Conservation (phyloP, 1,140 invertebrate species). For the Drosophila sproati region DNA sequence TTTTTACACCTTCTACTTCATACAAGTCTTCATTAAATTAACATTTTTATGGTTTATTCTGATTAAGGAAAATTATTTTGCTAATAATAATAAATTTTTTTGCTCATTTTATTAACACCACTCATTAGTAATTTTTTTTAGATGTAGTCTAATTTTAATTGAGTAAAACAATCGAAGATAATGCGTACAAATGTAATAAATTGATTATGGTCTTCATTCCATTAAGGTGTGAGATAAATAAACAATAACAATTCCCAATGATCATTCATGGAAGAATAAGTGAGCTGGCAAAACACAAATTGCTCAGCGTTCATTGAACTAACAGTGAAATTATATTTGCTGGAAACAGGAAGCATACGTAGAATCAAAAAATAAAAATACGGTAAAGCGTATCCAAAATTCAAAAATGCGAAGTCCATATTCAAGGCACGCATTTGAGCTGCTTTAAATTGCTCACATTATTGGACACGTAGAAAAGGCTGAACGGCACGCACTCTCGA, state of each 20-base stretch:
- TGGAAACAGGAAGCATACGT: slow-evolving; percentile 24
- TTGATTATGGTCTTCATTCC: slow-evolving; percentile 13
- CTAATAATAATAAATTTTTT: background rate
- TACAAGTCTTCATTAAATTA: too few species aligned
- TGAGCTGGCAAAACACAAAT: slow-evolving; percentile 47
- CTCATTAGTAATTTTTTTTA: too few species aligned
- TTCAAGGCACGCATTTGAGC: slow-evolving; percentile 67
- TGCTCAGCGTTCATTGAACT: slow-evolving; percentile 64
- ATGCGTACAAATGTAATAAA: slow-evolving; percentile 26
- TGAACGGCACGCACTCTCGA: slow-evolving; percentile 58
- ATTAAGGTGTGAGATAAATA: slow-evolving; percentile 60
- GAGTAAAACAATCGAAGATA: background rate
- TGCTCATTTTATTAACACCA: too few species aligned
- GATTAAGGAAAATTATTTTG: too few species aligned
- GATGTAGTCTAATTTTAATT: too few species aligned
- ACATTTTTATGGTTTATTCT: too few species aligned
- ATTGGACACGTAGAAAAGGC: slow-evolving; percentile 69
- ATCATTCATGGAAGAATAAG: slow-evolving; percentile 66
- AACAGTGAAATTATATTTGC: slow-evolving; percentile 23
- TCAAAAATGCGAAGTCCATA: slow-evolving; percentile 21
- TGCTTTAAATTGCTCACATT: slow-evolving; percentile 72
- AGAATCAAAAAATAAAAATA: slow-evolving; percentile 31
- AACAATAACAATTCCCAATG: slow-evolving; percentile 57
- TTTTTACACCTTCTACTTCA: background rate
- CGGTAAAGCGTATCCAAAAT: background rate